Conservation (phyloP, 2,113 vertebrate species). For the Tupaia tana region DNA sequence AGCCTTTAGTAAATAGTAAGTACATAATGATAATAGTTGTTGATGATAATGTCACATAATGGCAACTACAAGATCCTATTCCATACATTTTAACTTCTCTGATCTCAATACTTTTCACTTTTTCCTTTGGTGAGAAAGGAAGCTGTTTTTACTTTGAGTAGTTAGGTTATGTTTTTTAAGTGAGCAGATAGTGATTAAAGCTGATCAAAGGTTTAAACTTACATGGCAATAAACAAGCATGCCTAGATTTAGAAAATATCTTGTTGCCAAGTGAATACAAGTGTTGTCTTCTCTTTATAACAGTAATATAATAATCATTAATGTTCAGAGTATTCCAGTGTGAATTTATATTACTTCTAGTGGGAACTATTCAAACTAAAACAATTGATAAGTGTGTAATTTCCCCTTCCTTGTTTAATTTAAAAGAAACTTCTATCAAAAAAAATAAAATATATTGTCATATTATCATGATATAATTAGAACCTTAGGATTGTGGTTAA, state of each 20-base stretch:
- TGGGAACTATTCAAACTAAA: neutral
- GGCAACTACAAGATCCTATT: neutral
- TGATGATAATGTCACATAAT: neutral
- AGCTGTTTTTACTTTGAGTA: conserved; percentile 35
- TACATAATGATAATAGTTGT: neutral
- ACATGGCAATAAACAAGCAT: neutral
- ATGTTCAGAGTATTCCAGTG: neutral
- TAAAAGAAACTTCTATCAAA: neutral
- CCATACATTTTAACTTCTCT: conserved; percentile 10
- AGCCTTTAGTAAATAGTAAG: neutral
- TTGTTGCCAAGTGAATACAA: neutral
- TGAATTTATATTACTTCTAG: neutral
- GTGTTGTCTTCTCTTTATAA: neutral
- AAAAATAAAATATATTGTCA: neutral
- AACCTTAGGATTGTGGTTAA: conserved; percentile 41
- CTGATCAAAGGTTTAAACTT: neutral
- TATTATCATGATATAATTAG: neutral
- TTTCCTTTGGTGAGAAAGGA: neutral
- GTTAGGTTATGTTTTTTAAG: conserved; percentile 17
- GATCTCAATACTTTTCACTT: neutral
- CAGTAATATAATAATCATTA: neutral
- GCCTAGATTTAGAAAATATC: conserved; percentile 23
- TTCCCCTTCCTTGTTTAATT: conserved; percentile 29
- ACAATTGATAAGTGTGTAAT: neutral
- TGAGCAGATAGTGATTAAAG: neutral